These are phyloP conservation scores for Cyaniris semiargus DNA, from an alignment of 2,888 invertebrate species.

Conservation along the genomic window DNA sequence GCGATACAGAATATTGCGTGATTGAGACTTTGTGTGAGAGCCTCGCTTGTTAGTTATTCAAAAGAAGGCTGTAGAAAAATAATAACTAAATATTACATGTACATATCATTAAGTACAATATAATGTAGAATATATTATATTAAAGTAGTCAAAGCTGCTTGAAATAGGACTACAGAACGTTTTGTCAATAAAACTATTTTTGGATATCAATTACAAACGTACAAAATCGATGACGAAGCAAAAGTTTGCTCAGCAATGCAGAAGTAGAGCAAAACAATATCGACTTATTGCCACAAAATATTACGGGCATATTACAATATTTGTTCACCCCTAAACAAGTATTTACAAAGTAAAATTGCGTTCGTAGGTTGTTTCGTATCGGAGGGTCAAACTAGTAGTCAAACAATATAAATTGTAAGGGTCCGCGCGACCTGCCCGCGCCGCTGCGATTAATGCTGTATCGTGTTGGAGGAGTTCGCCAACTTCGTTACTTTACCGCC, in stretches of 20 bases:
- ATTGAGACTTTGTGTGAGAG: not conserved
- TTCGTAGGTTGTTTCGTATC: constrained; percentile 44
- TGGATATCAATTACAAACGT: not conserved
- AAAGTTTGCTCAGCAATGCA: not conserved
- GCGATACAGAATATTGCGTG: not conserved
- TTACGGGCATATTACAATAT: constrained; percentile 41
- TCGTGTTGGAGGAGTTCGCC: constrained; percentile 19
- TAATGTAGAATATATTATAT: too few species aligned
- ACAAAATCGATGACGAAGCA: not conserved
- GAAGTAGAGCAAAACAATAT: not conserved
- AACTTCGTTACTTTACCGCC: constrained; percentile 11
- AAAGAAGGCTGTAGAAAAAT: not conserved
- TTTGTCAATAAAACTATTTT: not conserved
- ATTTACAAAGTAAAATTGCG: constrained; percentile 50
- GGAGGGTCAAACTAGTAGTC: constrained; percentile 43
- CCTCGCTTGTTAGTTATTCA: not conserved
- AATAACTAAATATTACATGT: not conserved
- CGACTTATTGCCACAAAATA: constrained; percentile 37
- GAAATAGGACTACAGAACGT: not conserved
- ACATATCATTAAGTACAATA: too few species aligned
- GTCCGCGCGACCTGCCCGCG: constrained; percentile 14
- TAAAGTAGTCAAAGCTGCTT: not conserved
- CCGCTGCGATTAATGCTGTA: constrained; percentile 22
- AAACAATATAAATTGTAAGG: constrained; percentile 37
- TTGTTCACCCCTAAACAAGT: constrained; percentile 45